phyloP scores from a whole-genome alignment of 2,797 vertebrate genomes.

The Urosaurus nigricauda region DNA sequence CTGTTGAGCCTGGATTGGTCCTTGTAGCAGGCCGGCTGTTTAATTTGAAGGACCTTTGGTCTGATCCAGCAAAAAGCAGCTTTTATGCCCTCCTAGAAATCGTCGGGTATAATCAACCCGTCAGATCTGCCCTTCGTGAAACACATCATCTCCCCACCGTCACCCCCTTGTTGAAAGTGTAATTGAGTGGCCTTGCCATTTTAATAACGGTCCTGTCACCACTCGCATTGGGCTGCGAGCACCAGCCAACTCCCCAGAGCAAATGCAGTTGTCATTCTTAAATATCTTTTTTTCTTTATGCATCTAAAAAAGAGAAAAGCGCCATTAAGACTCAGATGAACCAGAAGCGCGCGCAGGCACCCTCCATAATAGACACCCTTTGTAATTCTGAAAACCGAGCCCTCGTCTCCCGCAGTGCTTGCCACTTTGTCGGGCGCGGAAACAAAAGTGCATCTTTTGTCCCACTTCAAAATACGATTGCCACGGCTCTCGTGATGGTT shows the following conservation, averaged over 20 bases:
- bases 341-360: fast-evolving
- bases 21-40: neutral
- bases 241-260: fast-evolving
- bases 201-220: slow-evolving; percentile 26
- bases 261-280: neutral
- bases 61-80: neutral
- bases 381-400: neutral
- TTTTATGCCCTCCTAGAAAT: neutral
- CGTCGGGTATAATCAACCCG: slow-evolving; percentile 10
- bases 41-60: neutral
- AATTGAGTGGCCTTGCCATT: neutral
- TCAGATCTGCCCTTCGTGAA: slow-evolving; percentile 12
- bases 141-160: neutral
- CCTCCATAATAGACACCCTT: neutral
- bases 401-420: neutral
- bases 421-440: neutral
- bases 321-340: slow-evolving; percentile 23
- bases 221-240: neutral
- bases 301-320: neutral
- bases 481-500: neutral
- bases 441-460: neutral
- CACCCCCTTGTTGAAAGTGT: neutral
- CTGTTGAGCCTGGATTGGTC: too few species aligned
- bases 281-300: too few species aligned
- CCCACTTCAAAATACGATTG: neutral